phyloP scores from a whole-genome alignment of 2,797 vertebrate genomes.

The Ctenochaetus hawaiiensis region DNA sequence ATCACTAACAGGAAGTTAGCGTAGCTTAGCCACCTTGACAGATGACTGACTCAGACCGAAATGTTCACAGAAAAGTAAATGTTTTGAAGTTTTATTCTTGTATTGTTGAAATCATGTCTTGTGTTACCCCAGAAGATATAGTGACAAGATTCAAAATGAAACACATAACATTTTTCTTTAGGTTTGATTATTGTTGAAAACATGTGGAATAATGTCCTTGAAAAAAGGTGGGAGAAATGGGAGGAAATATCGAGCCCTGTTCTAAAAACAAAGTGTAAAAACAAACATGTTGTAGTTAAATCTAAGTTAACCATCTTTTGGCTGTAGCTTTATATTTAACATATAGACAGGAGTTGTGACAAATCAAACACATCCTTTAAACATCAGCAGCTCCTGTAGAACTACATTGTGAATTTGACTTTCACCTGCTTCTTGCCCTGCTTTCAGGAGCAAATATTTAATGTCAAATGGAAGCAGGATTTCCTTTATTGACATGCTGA shows the following conservation, averaged over 20 bases:
- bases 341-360: not conserved
- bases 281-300: not conserved
- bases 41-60: no score
- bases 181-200: no score
- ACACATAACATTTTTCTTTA: no score
- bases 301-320: not conserved
- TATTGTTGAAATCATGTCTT: no score
- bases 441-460: conserved; percentile 44
- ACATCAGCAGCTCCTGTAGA: not conserved
- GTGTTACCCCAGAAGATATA: no score
- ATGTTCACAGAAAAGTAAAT: no score
- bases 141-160: no score
- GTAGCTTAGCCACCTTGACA: not conserved
- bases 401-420: not conserved
- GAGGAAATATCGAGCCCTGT: no score
- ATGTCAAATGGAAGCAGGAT: conserved; percentile 37
- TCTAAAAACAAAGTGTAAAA: not conserved
- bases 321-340: not conserved
- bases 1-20: not conserved
- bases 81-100: no score
- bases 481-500: conserved; percentile 41
- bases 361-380: not conserved
- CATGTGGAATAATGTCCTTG: no score
- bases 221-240: no score
- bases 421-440: conserved; percentile 29